Base-by-base conservation (phyloP, 1,140 invertebrate genomes). In the Drosophila persimilis region DNA sequence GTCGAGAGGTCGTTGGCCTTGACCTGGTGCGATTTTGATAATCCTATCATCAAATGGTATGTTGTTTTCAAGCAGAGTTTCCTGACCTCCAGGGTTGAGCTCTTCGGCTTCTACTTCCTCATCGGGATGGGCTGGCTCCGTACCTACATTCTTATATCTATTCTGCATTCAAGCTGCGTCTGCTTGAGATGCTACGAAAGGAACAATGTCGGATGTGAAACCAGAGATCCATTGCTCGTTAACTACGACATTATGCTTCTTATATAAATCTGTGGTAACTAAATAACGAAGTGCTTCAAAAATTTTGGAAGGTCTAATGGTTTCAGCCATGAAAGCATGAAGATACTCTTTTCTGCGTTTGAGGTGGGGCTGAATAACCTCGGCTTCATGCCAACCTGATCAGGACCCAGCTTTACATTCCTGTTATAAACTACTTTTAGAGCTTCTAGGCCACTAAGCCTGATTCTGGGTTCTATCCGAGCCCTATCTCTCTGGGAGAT, bases 351-450 rank as follows among this genome's bases (percentile, higher is more conserved):
- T 8, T 31, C 29, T 31, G 8, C 29, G 29, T 31, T 31, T 31
- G 7, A 31, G 29, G 29, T 31, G 29, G 8, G 8, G 29, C 29
- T 31, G 29, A 31, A 31, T 3, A 31, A 31, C 29, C 29, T 31
- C 7, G 7, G 29, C 29, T 31, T 31, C 29, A 9, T 31, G 17
- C 45, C n/a, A 46, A 46, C 4, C 45, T 46, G 45, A 46, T 46
- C n/a, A 17, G 45, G 17, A 46, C 45, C 45, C 45, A 47, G 45
- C 20, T 47, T 47, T 22, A 47, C 8, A 11, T 17, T 47, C 45
- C 17, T 22, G 11, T 47, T 47, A 9, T 17, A 47, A 11, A 20
- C 17, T 47, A 20, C 45, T 17, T 17, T 46, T 17, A 17, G 45
- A 22, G 7, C 9, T 47, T 22, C 45, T 47, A 47, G 20, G 45